These are phyloP conservation scores for Caerostris darwini DNA, from an alignment of 1,140 invertebrate species.

Conservation along the genomic window DNA sequence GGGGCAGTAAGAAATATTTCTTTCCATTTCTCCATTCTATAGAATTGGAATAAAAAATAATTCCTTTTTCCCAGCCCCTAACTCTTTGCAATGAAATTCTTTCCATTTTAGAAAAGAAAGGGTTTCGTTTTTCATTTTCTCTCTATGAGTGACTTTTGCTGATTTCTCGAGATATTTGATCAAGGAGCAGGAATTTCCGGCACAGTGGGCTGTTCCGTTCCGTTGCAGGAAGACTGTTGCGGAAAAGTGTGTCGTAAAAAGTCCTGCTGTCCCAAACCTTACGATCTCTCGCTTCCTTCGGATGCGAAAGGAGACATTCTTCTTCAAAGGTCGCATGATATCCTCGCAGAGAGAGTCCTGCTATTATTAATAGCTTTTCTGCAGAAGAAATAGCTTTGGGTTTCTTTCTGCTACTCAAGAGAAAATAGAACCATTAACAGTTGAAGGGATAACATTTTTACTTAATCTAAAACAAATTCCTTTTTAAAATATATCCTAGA, in stretches of 20 bases:
- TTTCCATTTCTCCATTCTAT: not conserved
- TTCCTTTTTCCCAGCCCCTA: not conserved
- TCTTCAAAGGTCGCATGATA: too few relatives aligned
- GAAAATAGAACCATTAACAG: too few relatives aligned
- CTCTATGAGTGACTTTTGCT: not conserved
- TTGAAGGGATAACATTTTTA: too few relatives aligned
- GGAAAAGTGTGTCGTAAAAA: constrained; percentile 37
- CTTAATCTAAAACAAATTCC: too few relatives aligned
- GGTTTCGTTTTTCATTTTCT: constrained; percentile 3
- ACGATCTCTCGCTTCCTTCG: not conserved
- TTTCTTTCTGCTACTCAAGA: too few relatives aligned
- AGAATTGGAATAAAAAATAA: constrained; percentile 10
- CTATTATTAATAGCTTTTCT: too few relatives aligned
- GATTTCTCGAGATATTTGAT: constrained; percentile 19
- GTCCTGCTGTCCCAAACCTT: constrained; percentile 32
- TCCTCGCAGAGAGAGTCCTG: too few relatives aligned
- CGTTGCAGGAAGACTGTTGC: too few relatives aligned
- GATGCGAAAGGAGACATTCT: too few relatives aligned
- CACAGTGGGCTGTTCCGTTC: constrained; percentile 17
- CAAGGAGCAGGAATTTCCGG: constrained; percentile 3
- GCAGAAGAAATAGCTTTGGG: too few relatives aligned
- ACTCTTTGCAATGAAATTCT: not conserved
- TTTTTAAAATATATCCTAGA: too few relatives aligned
- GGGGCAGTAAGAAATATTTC: not conserved
- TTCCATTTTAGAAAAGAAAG: not conserved